Base-by-base conservation (phyloP, 2,113 vertebrate species). In the Otocyon megalotis region DNA sequence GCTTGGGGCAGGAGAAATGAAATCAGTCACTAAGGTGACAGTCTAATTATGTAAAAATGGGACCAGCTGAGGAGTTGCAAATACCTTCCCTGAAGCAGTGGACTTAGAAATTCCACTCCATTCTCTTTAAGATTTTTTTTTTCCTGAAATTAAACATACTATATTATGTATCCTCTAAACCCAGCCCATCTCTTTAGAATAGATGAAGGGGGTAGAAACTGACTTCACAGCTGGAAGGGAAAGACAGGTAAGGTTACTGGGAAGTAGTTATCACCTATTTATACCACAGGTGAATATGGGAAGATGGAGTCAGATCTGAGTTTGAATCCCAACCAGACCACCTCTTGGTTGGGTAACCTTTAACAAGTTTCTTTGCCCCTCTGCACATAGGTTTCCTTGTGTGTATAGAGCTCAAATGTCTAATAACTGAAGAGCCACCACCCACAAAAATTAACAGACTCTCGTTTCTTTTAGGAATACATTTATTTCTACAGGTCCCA, bases 21-120 rank as follows among this genome's bases (percentile, higher is more conserved):
- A 97, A 97, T 80, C 83, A 92, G 95, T 95, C 84, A 83, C 53
- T 88, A 81, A 79, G 87, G 77, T 88, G 88, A 96, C 63, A 92
- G 62, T 92, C 37, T 97, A 88, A 94, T 95, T 94, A 88, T 63
- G 1, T 13, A 80, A 74, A 43, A 96, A 96, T 43, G 26, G 11
- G 80, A 93, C 72, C 12, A 50, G 69, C 58, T 32, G 28, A 90
- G 9, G 22, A 22, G 32, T 56, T 53, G 2, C 7, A 35, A 26
- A 62, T 35, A 82, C 72, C 14, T 96, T 80, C 11, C 63, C 22
- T 65, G 58, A 56, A 89, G 82, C 54, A 88, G 71, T 63, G 67
- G 17, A 82, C 67, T 96, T 71, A 53, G 72, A 96, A 56, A 94
- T 96, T 67, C 37, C 5, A 93, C 16, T 12, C 3, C 22, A 0